Evolutionary conservation across 1,140 invertebrate species (phyloP).

Genomic region (Ostrea edulis): DNA sequence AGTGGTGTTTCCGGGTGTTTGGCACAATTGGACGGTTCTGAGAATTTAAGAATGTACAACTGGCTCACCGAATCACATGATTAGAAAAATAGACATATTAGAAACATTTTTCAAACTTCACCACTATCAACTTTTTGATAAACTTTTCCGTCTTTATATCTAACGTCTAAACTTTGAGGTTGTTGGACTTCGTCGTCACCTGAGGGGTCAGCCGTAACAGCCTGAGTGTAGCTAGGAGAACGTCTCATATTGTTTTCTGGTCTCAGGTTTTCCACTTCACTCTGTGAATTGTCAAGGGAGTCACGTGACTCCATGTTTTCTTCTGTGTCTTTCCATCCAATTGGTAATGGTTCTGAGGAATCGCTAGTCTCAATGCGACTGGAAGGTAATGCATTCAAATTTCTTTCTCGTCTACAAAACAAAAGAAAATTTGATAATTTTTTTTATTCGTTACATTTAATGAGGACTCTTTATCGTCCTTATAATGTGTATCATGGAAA

Average conservation of each 20-base stretch:
- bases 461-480: not conserved
- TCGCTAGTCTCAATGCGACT: not conserved
- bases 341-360: not conserved
- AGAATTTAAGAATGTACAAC: not conserved
- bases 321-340: conserved; percentile 18
- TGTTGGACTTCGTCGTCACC: not conserved
- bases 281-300: not conserved
- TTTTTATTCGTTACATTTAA: not conserved
- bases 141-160: conserved; percentile 46
- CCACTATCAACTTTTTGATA: conserved; percentile 44
- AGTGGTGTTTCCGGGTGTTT: not conserved
- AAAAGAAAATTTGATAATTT: not conserved
- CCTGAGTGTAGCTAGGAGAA: conserved; percentile 45
- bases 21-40: conserved; percentile 7
- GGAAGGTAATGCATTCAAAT: conserved; percentile 14
- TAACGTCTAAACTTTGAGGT: conserved; percentile 6
- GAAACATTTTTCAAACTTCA: conserved; percentile 27
- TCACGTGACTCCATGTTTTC: not conserved
- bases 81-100: not conserved
- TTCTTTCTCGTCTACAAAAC: not conserved
- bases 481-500: not conserved
- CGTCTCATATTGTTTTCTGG: conserved; percentile 40
- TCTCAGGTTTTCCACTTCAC: conserved; percentile 6
- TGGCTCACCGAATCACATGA: not conserved
- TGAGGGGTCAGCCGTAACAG: not conserved